A percentile compares a stretch with the other conserved stretches of the same genome.
phyloP scores from a whole-genome alignment of 2,797 vertebrate genomes.

The Parauchenoglanis ngamensis region DNA sequence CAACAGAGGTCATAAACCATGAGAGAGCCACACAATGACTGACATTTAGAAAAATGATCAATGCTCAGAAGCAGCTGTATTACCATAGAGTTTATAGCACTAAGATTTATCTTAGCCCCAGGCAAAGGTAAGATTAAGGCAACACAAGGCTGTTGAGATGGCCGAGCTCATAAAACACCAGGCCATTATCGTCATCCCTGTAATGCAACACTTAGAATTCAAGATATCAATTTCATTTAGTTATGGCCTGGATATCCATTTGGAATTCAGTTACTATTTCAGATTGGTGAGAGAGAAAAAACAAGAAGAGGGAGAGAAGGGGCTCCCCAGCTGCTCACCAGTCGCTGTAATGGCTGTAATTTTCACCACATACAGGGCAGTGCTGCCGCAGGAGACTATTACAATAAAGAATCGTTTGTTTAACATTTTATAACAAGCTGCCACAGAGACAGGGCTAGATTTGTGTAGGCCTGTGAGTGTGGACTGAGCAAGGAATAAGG shows the following conservation, averaged over 20 bases:
- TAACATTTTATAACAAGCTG: conserved; percentile 54
- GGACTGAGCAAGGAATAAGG: conserved; percentile 9
- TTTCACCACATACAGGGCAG: conserved; percentile 65
- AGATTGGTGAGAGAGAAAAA: conserved; percentile 50
- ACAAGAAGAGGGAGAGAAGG: conserved; percentile 21
- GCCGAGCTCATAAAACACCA: conserved; percentile 78
- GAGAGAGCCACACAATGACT: conserved; percentile 59
- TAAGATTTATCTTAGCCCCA: conserved; percentile 80
- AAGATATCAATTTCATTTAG: conserved; percentile 73
- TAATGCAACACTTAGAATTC: conserved; percentile 78
- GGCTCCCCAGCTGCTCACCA: conserved; percentile 67
- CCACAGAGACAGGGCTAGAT: conserved; percentile 45
- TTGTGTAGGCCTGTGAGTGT: conserved; percentile 1
- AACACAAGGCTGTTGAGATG: conserved; percentile 64
- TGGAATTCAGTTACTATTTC: conserved; percentile 76
- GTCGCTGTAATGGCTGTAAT: conserved; percentile 70
- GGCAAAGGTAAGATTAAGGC: conserved; percentile 78
- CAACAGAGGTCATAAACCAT: conserved; percentile 36
- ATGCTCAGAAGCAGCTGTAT: conserved; percentile 74
- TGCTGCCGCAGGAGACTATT: conserved; percentile 55
- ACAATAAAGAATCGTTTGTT: conserved; percentile 59
- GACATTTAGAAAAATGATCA: conserved; percentile 77
- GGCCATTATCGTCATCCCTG: conserved; percentile 74
- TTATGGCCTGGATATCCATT: conserved; percentile 70
- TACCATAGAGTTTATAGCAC: conserved; percentile 74